These are phyloP conservation scores for Engraulis encrasicolus DNA, from an alignment of 2,113 vertebrate genomes.

Conservation along the genomic window DNA sequence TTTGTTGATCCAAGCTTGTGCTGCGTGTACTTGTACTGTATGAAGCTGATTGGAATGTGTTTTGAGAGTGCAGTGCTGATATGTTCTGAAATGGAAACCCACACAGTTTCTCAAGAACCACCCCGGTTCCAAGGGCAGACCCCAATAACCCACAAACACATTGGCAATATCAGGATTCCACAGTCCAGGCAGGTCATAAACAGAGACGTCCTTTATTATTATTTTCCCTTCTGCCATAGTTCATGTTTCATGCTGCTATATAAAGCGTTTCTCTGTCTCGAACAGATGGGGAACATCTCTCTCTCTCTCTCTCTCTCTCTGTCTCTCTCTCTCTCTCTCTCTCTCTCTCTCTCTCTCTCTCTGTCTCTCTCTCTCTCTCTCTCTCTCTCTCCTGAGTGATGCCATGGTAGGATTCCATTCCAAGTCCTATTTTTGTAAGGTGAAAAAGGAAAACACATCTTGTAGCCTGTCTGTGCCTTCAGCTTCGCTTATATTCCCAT, in stretches of 20 bases:
- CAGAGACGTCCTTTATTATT: not conserved
- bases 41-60: not conserved
- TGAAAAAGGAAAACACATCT: not conserved
- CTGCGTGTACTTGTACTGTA: not conserved
- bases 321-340: not conserved
- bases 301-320: not conserved
- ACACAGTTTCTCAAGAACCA: not conserved
- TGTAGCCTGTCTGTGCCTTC: not conserved
- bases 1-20: not conserved
- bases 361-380: not conserved
- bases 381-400: not conserved
- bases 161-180: not conserved
- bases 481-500: not conserved
- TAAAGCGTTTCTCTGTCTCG: not conserved
- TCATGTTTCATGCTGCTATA: not conserved
- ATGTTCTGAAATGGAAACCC: not conserved
- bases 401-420: constrained; percentile 22
- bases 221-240: constrained; percentile 4
- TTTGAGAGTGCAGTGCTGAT: not conserved
- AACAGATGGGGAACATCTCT: not conserved
- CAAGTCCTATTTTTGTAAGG: constrained; percentile 28
- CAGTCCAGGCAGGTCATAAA: not conserved
- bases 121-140: not conserved
- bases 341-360: not conserved
- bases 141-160: not conserved